Percentiles rank a stretch among this genome's conserved stretches.
phyloP scores from a whole-genome alignment of 2,113 vertebrate genomes.

The Dermatemys mawii region DNA sequence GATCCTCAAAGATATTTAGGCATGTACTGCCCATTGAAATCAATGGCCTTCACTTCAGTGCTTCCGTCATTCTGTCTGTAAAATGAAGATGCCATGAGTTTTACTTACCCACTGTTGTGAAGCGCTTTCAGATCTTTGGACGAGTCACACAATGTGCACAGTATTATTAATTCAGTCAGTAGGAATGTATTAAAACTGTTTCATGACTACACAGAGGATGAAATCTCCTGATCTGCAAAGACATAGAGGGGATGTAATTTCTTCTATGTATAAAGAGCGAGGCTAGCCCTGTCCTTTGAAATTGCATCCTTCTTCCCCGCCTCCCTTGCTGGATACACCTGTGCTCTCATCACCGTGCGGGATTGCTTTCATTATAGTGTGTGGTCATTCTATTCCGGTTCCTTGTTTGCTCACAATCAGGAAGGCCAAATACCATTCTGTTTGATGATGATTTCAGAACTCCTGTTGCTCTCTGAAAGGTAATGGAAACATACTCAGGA shows the following conservation, averaged over 20 bases:
- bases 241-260: not conserved
- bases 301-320: not conserved
- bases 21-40: not conserved
- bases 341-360: not conserved
- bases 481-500: fast-evolving
- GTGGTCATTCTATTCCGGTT: not conserved
- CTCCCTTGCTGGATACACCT: not conserved
- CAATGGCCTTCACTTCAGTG: not conserved
- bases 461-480: not conserved
- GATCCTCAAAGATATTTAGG: not conserved
- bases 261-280: not conserved
- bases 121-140: not conserved
- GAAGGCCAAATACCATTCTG: not conserved
- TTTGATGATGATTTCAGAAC: not conserved
- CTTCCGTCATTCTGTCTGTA: fast-evolving
- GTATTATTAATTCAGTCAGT: not conserved
- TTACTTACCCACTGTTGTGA: not conserved
- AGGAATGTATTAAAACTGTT: not conserved
- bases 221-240: not conserved
- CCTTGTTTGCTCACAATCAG: not conserved
- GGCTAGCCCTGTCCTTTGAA: not conserved
- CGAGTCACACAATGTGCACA: not conserved
- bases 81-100: not conserved
- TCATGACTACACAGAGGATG: not conserved
- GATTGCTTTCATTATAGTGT: not conserved